Evolutionary conservation across 2,888 invertebrate species (phyloP).

Genomic region (Platycheirus rosarum): DNA sequence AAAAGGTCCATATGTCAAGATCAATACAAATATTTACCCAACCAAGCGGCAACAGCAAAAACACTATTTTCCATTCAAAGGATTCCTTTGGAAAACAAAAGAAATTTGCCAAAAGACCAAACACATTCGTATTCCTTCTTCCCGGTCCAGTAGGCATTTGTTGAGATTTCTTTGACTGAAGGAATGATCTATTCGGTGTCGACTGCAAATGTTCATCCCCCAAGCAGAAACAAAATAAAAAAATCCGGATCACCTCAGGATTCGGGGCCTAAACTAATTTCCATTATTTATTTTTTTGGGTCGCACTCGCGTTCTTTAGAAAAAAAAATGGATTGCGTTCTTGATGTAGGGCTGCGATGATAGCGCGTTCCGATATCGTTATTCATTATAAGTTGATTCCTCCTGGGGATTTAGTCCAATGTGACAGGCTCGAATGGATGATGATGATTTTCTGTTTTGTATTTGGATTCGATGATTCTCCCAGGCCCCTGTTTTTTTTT

Average conservation of each 20-base stretch:
- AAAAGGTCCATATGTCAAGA: constrained; percentile 75
- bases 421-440: constrained; percentile 42
- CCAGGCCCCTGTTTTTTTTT: constrained; percentile 34
- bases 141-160: constrained; percentile 50
- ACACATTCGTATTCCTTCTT: constrained; percentile 2
- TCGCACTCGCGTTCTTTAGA: constrained; percentile 41
- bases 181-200: constrained; percentile 71
- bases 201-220: constrained; percentile 43
- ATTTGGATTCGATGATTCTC: constrained; percentile 50
- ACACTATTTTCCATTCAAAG: constrained; percentile 20
- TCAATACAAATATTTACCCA: constrained; percentile 76
- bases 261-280: constrained; percentile 68
- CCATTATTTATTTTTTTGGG: constrained; percentile 67
- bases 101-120: constrained; percentile 24
- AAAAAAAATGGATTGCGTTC: constrained; percentile 24
- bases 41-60: constrained; percentile 57
- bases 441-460: constrained; percentile 27
- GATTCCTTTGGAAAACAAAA: constrained; percentile 41
- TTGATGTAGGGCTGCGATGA: constrained; percentile 62
- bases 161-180: constrained; percentile 42
- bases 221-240: constrained; percentile 28
- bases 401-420: constrained; percentile 52
- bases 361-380: constrained; percentile 67
- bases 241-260: constrained; percentile 49
- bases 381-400: constrained; percentile 53